Conservation (phyloP, 2,888 invertebrate species). For the Operophtera brumata region DNA sequence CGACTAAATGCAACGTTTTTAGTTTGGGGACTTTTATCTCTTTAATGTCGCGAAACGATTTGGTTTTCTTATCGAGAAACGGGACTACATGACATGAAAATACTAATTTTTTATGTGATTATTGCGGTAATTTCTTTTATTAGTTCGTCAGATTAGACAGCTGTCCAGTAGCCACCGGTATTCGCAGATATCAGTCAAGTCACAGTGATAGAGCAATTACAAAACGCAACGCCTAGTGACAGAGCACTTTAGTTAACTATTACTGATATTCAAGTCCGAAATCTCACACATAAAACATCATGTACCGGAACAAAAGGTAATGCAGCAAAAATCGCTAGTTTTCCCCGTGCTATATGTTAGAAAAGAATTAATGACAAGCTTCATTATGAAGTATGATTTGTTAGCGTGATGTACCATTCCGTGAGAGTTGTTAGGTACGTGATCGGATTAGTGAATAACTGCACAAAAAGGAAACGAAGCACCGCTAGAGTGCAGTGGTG, state of each 20-base stretch:
- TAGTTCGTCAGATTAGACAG: neutral
- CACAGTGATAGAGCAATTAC: constrained; percentile 8
- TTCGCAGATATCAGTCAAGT: constrained; percentile 1
- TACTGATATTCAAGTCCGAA: constrained; percentile 2
- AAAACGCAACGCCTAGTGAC: constrained; percentile 1
- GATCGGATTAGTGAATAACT: constrained; percentile 38
- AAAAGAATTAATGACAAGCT: constrained; percentile 61
- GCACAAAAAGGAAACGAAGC: constrained; percentile 61
- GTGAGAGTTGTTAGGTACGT: constrained; percentile 34
- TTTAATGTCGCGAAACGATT: neutral
- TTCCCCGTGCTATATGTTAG: constrained; percentile 41
- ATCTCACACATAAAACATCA: constrained; percentile 2
- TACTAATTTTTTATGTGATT: neutral
- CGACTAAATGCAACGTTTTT: no score
- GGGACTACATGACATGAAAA: neutral
- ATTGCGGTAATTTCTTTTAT: neutral
- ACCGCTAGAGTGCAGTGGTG: constrained; percentile 44
- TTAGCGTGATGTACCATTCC: constrained; percentile 47
- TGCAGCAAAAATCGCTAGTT: constrained; percentile 26
- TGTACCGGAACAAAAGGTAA: constrained; percentile 8
- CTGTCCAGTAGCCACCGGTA: constrained; percentile 2
- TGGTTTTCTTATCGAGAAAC: no score
- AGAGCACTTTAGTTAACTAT: neutral
- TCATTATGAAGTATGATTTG: constrained; percentile 53
- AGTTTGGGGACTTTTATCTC: no score